These are phyloP conservation scores for Diglossa cyanea DNA, from an alignment of 2,797 vertebrate genomes.

Conservation along the genomic window DNA sequence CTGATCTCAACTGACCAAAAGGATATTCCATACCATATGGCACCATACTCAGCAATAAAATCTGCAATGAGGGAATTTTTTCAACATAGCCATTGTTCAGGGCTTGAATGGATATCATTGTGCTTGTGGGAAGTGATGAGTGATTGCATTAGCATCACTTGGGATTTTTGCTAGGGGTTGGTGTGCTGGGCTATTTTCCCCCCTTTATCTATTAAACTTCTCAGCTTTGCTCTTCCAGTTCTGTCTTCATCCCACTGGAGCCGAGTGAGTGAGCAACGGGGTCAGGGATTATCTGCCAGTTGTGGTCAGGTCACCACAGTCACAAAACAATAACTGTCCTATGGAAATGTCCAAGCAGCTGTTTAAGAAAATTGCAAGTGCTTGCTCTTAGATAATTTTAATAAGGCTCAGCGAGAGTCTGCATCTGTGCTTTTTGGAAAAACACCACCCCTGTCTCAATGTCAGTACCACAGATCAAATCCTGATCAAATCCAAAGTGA, in stretches of 20 bases:
- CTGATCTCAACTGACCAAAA: not conserved
- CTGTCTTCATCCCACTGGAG: not conserved
- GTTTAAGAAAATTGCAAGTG: not conserved
- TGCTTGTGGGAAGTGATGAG: not conserved
- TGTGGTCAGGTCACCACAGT: not conserved
- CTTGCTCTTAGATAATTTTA: not conserved
- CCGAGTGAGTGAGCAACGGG: fast-evolving
- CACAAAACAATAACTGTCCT: not conserved
- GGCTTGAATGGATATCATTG: not conserved
- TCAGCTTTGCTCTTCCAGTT: not conserved
- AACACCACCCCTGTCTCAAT: not conserved
- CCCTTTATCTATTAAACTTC: not conserved
- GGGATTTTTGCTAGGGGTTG: fast-evolving
- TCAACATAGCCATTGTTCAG: not conserved
- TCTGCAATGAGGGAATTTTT: not conserved
- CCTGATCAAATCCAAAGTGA: not conserved
- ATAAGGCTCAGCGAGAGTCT: not conserved
- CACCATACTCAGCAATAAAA: not conserved
- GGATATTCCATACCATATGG: not conserved
- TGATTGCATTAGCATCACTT: not conserved
- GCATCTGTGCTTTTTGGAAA: not conserved
- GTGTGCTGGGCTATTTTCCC: fast-evolving
- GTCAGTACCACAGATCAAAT: not conserved
- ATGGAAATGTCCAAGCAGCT: not conserved
- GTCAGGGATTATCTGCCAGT: not conserved